Evolutionary conservation across 1,140 invertebrate species (phyloP).

Genomic region (Patella vulgata): DNA sequence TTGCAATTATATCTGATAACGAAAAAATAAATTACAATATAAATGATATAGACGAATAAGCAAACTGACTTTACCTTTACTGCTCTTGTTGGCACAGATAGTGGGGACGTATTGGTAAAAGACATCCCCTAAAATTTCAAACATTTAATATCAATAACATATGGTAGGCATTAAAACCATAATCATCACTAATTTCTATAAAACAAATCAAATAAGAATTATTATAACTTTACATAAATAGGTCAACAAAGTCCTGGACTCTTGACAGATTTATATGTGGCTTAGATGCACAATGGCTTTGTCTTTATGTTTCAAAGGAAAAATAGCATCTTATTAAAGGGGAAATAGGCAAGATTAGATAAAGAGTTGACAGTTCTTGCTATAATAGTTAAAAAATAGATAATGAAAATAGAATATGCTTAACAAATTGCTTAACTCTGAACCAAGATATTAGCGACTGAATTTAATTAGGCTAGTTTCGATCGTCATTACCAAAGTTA

Average conservation of each 20-base stretch:
- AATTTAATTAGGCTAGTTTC: background rate
- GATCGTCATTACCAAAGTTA: background rate
- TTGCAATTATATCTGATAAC: too few relatives aligned
- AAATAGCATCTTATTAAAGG: background rate
- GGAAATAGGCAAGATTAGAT: background rate
- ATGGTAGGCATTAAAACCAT: slow-evolving; percentile 6
- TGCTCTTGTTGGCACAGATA: slow-evolving; percentile 85
- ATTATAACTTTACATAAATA: background rate
- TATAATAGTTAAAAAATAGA: too few relatives aligned
- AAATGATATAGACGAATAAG: too few relatives aligned
- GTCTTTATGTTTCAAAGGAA: background rate
- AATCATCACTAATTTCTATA: background rate
- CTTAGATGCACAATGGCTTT: background rate
- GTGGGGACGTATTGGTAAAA: slow-evolving; percentile 93
- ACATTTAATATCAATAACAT: too few relatives aligned
- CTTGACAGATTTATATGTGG: background rate
- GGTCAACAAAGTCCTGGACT: background rate
- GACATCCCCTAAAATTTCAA: slow-evolving; percentile 86
- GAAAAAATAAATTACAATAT: too few relatives aligned
- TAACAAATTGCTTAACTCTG: too few relatives aligned
- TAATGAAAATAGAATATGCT: too few relatives aligned
- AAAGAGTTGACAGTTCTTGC: too few relatives aligned
- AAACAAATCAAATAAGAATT: background rate
- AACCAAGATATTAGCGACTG: too few relatives aligned
- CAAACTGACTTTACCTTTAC: slow-evolving; percentile 73